Conservation (phyloP, 2,797 vertebrate species). For the Neostethus bicornis region DNA sequence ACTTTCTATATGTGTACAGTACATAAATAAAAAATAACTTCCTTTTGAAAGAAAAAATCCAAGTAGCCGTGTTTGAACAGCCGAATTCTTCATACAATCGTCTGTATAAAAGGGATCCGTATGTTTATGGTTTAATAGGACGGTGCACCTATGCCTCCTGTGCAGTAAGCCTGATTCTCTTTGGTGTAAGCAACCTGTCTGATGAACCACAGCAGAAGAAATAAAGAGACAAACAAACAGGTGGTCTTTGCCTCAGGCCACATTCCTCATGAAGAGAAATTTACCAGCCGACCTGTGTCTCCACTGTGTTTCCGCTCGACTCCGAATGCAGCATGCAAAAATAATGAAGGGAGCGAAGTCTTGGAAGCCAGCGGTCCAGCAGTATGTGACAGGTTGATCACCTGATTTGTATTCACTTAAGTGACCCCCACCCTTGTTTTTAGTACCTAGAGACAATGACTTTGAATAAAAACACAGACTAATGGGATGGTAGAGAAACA, state of each 20-base stretch:
- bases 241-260: constrained; percentile 55
- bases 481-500: constrained; percentile 43
- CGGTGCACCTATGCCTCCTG: constrained; percentile 10
- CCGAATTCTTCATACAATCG: constrained; percentile 21
- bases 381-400: constrained; percentile 66
- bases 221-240: constrained; percentile 61
- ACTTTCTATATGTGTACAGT: neutral
- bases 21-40: constrained; percentile 2
- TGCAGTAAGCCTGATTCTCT: constrained; percentile 24
- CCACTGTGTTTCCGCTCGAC: constrained; percentile 36
- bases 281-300: constrained; percentile 47
- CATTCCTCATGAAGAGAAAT: constrained; percentile 58
- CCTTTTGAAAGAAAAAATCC: constrained; percentile 6
- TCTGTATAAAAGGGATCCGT: constrained; percentile 9
- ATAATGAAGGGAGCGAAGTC: constrained; percentile 62
- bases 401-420: constrained; percentile 69
- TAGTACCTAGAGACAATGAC: constrained; percentile 58
- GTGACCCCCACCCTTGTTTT: constrained; percentile 34
- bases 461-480: constrained; percentile 64
- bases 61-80: constrained; percentile 9
- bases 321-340: constrained; percentile 50
- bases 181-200: constrained; percentile 18
- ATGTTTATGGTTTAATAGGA: constrained; percentile 12
- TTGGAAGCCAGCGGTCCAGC: constrained; percentile 50
- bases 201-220: constrained; percentile 34